Evolutionary conservation across 2,113 vertebrate genomes (phyloP), one percentile per base, ranked within the genome.

Genomic region (Callorhinus ursinus): DNA sequence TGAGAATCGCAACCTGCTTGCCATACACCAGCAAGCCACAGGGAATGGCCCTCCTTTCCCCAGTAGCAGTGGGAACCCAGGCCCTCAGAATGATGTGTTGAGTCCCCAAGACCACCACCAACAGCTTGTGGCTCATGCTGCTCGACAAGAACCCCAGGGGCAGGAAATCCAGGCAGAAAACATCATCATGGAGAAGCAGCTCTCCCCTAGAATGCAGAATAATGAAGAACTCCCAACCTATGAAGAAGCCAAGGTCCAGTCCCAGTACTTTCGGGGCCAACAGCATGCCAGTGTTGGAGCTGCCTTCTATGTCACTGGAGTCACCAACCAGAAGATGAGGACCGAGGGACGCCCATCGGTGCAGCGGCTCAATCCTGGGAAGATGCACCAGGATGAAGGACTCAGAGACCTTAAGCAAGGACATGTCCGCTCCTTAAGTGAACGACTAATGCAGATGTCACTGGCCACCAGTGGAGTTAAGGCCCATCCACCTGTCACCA

Each of bases 181-280:
- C 42, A 98, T 99, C 93, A 98, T 99, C 96, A 99, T 99, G 99
- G 99, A 99, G 98, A 99, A 99, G 96, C 99, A 99, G 98, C 98
- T 99, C 24, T 99, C 99, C 28, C 98, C 98, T 3, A 98, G 99
- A 67, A 99, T 99, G 81, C 99, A 98, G 36, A 99, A 99, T 98
- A 99, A 99, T 0, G 99, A 99, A 97, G 99, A 99, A 96, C 99
- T 99, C 51, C 99, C 99, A 0, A 99, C 99, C 13, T 99, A 99
- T 0, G 99, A 99, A 98, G 99, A 99, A 98, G 99, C 99, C 97
- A 99, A 99, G 98, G 99, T 99, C 21, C 99, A 99, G 98, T 99
- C 99, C 0, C 99, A 99, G 96, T 99, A 99, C 95, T 99, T 99
- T 97, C 98, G 99, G 7, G 99, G 99, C 59, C 99, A 99, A 95